These are phyloP conservation scores for Myotis myotis DNA, from an alignment of 2,797 vertebrate genomes.

Conservation along the genomic window DNA sequence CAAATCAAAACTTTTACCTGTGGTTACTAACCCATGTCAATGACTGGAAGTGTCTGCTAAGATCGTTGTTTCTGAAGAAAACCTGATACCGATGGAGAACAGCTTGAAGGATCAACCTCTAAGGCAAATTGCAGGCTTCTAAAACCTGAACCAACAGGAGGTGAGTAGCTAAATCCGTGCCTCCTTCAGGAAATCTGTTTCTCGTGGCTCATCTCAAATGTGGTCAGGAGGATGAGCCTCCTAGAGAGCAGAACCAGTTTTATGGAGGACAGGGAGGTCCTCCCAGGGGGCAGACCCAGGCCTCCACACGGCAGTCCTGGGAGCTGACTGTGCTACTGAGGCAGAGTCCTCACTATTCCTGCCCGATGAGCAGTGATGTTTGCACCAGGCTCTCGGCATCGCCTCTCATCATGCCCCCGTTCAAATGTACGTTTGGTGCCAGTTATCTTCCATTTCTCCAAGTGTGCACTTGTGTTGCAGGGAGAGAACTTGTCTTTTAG, in stretches of 20 bases:
- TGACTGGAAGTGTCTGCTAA: not conserved
- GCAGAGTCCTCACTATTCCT: not conserved
- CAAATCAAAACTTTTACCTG: not conserved
- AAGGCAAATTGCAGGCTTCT: not conserved
- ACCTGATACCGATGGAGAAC: not conserved
- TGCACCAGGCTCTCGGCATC: not conserved
- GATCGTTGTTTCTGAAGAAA: not conserved
- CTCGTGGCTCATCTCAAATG: not conserved
- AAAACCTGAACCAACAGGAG: not conserved
- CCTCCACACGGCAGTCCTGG: not conserved
- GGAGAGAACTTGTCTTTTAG: not conserved
- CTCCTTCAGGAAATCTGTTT: not conserved
- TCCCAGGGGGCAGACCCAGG: not conserved
- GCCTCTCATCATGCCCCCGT: not conserved
- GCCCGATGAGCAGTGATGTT: no score
- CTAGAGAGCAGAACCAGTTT: not conserved
- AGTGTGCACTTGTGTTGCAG: not conserved
- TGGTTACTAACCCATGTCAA: not conserved
- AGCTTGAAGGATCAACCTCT: not conserved
- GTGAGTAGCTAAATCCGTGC: no score
- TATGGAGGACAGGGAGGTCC: not conserved
- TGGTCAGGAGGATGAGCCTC: not conserved
- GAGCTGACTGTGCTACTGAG: not conserved
- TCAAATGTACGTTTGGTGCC: not conserved
- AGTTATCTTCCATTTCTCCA: not conserved